These are phyloP conservation scores for Mystacornis crossleyi DNA, from an alignment of 2,113 vertebrate genomes.

Conservation along the genomic window DNA sequence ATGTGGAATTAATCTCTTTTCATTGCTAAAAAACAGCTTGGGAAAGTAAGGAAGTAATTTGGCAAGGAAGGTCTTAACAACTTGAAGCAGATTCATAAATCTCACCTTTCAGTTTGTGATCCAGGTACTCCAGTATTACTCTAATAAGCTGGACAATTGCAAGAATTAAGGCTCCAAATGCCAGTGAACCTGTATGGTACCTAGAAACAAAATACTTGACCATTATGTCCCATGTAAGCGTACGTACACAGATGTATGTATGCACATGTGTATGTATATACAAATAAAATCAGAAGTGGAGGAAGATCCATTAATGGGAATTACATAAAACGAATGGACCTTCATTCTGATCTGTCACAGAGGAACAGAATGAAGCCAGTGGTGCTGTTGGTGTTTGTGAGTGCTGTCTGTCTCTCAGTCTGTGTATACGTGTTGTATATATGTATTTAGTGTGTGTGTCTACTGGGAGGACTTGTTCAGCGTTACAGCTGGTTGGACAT, in stretches of 20 bases:
- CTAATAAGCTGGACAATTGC: constrained; percentile 86
- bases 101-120: constrained; percentile 89
- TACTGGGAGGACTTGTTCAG: neutral
- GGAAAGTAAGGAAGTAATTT: neutral
- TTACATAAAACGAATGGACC: neutral
- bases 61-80: neutral
- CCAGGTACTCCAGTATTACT: constrained; percentile 88
- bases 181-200: constrained; percentile 95
- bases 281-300: neutral
- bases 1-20: neutral
- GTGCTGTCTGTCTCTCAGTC: neutral
- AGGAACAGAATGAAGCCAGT: neutral
- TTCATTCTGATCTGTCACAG: neutral
- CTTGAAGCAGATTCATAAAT: neutral
- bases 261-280: too few species aligned
- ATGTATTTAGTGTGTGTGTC: fast-evolving
- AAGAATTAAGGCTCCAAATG: constrained; percentile 92
- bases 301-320: neutral
- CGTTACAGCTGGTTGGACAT: neutral
- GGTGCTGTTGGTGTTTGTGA: neutral
- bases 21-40: neutral
- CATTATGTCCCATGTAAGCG: neutral
- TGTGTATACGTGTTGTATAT: neutral
- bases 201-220: constrained; percentile 68
- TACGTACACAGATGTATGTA: neutral